A percentile compares a stretch with the other conserved stretches of the same genome.
These are phyloP conservation scores for Achlya flavicornis DNA, from an alignment of 2,888 invertebrate species.

Conservation along the genomic window DNA sequence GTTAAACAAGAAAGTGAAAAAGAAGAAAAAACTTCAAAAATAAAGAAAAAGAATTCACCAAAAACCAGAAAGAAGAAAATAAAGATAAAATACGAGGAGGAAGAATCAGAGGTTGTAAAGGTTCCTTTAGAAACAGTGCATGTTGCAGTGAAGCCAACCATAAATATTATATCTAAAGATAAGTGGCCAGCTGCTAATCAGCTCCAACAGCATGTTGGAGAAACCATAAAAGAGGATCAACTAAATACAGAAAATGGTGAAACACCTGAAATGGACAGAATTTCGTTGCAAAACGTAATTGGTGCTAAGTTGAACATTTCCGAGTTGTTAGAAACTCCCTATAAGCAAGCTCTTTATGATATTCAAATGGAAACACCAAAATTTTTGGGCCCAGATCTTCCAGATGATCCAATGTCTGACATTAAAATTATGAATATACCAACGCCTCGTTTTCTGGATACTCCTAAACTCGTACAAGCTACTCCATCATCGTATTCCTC, in stretches of 20 bases:
- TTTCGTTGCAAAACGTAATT: slow-evolving; percentile 70
- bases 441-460: slow-evolving; percentile 82
- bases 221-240: slow-evolving; percentile 40
- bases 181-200: slow-evolving; percentile 20
- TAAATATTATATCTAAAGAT: slow-evolving; percentile 55
- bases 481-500: slow-evolving; percentile 77
- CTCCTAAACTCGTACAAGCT: slow-evolving; percentile 58
- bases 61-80: slow-evolving; percentile 29
- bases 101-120: slow-evolving; percentile 27
- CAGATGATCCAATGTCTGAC: slow-evolving; percentile 74
- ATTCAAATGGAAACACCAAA: slow-evolving; percentile 83
- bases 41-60: slow-evolving; percentile 36
- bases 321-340: slow-evolving; percentile 83
- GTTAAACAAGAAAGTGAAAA: slow-evolving; percentile 23
- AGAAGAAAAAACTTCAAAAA: slow-evolving; percentile 30
- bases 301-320: slow-evolving; percentile 75
- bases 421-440: slow-evolving; percentile 84
- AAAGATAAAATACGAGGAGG: slow-evolving; percentile 41
- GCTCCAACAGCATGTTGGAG: slow-evolving; percentile 13
- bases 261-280: slow-evolving; percentile 73
- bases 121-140: slow-evolving; percentile 20
- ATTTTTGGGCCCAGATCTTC: slow-evolving; percentile 74
- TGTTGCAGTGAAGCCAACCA: slow-evolving; percentile 54
- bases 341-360: slow-evolving; percentile 77
- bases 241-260: slow-evolving; percentile 50